phyloP scores from a whole-genome alignment of 2,113 vertebrate genomes.

The Calyptommatus sinebrachiatus region DNA sequence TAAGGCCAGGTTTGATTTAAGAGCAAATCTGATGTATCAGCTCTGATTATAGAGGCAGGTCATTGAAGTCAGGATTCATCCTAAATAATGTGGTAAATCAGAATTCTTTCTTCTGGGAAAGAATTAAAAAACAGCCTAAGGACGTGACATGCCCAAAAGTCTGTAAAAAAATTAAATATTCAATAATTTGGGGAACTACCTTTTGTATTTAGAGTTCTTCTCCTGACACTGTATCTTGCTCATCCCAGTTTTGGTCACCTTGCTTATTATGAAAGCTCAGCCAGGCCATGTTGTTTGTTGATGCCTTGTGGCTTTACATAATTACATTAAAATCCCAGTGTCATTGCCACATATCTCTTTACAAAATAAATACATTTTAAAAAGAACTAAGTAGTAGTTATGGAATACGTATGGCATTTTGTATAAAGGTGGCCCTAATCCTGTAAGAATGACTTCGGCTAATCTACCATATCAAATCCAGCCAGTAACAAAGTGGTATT shows the following conservation, averaged over 20 bases:
- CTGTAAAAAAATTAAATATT: too few relatives aligned
- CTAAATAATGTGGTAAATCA: too few relatives aligned
- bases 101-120: too few relatives aligned
- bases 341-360: background rate
- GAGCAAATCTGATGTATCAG: too few relatives aligned
- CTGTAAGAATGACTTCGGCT: rapidly evolving
- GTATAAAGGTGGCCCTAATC: background rate
- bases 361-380: too few relatives aligned
- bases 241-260: background rate
- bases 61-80: too few relatives aligned
- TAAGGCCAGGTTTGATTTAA: too few relatives aligned
- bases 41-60: too few relatives aligned
- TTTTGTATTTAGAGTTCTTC: too few relatives aligned
- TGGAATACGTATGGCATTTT: conserved; percentile 24
- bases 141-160: too few relatives aligned
- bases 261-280: background rate
- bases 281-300: background rate
- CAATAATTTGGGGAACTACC: too few relatives aligned
- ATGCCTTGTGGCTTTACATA: background rate
- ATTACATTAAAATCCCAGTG: conserved; percentile 10
- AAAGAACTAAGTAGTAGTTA: conserved; percentile 25
- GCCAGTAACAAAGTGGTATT: background rate
- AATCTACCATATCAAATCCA: background rate
- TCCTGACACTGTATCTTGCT: background rate
- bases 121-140: too few relatives aligned